phyloP scores from a whole-genome alignment of 2,888 invertebrate species.

The Selenia dentaria region DNA sequence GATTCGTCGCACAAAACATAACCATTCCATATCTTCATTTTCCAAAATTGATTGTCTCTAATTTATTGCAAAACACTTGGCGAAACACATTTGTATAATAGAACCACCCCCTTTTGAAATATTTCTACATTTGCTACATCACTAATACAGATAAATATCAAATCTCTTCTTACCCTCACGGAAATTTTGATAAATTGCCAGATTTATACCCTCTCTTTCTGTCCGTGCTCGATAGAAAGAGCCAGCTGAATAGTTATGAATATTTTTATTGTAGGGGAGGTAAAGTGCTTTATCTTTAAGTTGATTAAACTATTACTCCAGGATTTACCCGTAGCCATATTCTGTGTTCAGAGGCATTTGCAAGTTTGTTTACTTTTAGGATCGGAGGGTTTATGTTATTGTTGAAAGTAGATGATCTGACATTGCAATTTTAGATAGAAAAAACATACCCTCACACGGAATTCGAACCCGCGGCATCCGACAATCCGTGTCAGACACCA shows the following conservation, averaged over 20 bases:
- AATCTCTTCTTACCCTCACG: slow-evolving; percentile 5
- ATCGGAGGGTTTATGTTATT: no score
- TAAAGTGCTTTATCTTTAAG: slow-evolving; percentile 7
- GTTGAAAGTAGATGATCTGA: no score
- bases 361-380: no score
- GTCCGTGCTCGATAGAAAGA: not conserved
- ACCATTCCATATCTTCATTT: not conserved
- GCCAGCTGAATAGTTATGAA: slow-evolving; percentile 1
- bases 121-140: slow-evolving; percentile 7
- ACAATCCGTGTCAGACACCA: no score
- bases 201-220: not conserved
- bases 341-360: no score
- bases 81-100: slow-evolving; percentile 4
- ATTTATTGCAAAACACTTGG: slow-evolving; percentile 1
- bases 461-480: no score
- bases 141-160: slow-evolving; percentile 9
- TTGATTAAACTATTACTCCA: slow-evolving; percentile 29
- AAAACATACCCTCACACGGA: no score
- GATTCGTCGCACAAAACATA: not conserved
- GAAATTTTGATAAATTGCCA: slow-evolving; percentile 4
- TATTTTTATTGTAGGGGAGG: slow-evolving; percentile 9
- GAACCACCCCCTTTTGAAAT: not conserved
- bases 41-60: not conserved
- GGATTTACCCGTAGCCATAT: not conserved
- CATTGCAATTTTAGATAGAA: no score